Percentiles rank a stretch among this genome's conserved stretches.
These are phyloP conservation scores for Drosophila buzzatii DNA, from an alignment of 2,888 invertebrate species.

Conservation along the genomic window DNA sequence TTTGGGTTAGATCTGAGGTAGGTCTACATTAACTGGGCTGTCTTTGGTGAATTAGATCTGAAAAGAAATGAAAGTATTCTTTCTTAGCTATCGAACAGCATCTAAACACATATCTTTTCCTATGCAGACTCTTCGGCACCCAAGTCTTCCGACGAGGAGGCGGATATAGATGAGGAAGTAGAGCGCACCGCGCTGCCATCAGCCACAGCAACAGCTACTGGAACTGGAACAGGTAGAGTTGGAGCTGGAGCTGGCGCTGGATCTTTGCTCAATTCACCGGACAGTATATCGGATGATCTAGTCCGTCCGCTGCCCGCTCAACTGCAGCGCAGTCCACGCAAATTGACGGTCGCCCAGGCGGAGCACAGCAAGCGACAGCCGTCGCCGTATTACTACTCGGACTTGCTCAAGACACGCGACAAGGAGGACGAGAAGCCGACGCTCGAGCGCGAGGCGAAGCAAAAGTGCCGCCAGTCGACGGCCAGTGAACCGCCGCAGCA, in stretches of 20 bases:
- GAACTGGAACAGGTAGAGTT: neutral
- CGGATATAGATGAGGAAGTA: slow-evolving; percentile 71
- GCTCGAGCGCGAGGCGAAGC: slow-evolving; percentile 77
- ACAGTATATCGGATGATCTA: slow-evolving; percentile 88
- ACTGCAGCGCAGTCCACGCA: slow-evolving; percentile 84
- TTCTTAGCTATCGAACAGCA: no score
- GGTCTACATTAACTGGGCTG: no score
- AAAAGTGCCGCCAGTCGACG: slow-evolving; percentile 84
- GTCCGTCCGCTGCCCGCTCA: slow-evolving; percentile 85
- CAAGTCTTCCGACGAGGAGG: slow-evolving; percentile 87
- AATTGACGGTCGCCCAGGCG: slow-evolving; percentile 78
- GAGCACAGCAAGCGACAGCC: slow-evolving; percentile 88
- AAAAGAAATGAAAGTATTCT: no score
- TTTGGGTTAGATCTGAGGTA: no score
- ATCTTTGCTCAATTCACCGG: slow-evolving; percentile 89
- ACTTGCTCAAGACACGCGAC: slow-evolving; percentile 87
- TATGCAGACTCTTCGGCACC: slow-evolving; percentile 86
- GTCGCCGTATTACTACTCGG: slow-evolving; percentile 94
- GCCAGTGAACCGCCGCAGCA: slow-evolving; percentile 86
- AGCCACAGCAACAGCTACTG: slow-evolving; percentile 28
- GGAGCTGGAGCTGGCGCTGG: slow-evolving; percentile 67
- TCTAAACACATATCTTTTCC: neutral
- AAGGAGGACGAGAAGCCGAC: slow-evolving; percentile 65
- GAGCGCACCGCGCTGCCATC: slow-evolving; percentile 37
- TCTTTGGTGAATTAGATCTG: no score